Percentiles rank a stretch among this genome's conserved stretches.
Evolutionary conservation across 2,113 vertebrate genomes (phyloP).

Genomic region (Empidonax alnorum): DNA sequence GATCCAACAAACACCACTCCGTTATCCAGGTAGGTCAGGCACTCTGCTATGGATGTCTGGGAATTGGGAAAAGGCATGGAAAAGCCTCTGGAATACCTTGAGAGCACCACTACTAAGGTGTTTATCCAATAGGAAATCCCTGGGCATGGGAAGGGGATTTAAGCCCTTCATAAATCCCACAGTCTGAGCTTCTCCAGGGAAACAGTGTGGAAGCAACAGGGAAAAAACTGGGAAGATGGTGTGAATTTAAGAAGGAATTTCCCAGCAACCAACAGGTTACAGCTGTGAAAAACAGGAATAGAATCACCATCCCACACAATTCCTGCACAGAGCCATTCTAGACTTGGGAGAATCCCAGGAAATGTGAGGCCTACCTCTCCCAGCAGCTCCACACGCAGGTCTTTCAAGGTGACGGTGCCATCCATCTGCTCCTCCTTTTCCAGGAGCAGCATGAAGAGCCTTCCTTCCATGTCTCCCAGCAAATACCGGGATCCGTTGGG

Average conservation of each 20-base stretch:
- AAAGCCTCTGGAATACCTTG: not conserved
- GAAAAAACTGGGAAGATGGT: not conserved
- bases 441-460: constrained; percentile 96
- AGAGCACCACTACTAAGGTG: not conserved
- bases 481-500: constrained; percentile 95
- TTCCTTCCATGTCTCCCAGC: constrained; percentile 97
- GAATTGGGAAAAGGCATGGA: not conserved
- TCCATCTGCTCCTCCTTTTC: constrained; percentile 99
- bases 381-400: constrained; percentile 92
- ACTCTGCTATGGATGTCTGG: constrained; percentile 97
- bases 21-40: constrained; percentile 96
- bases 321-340: rapidly evolving
- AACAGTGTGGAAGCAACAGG: not conserved
- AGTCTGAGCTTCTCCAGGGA: not conserved
- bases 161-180: not conserved
- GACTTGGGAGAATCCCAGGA: not conserved
- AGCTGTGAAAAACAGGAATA: not conserved
- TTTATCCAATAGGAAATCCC: not conserved
- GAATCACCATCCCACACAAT: rapidly evolving
- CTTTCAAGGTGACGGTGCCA: constrained; percentile 90
- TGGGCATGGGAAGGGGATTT: not conserved
- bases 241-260: not conserved
- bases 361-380: constrained; percentile 85
- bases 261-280: not conserved
- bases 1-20: constrained; percentile 98